Percentiles rank a stretch among this genome's conserved stretches.
Conservation (phyloP, 2,113 vertebrate species). For the Nibea albiflora region DNA sequence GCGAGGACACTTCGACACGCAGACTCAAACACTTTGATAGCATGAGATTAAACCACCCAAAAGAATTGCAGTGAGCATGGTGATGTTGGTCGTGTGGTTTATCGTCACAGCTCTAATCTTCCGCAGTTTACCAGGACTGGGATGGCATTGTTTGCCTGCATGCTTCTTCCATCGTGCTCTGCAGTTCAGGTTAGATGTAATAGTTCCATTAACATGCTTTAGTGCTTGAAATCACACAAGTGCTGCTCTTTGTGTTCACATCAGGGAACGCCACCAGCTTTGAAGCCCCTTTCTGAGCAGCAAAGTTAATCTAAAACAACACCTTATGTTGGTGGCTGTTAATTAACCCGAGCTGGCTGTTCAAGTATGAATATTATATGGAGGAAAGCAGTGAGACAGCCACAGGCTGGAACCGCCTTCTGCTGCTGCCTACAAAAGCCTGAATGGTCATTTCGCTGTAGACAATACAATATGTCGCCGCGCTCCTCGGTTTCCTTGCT, state of each 20-base stretch:
- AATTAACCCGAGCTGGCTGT: constrained; percentile 21
- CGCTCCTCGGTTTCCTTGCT: constrained; percentile 38
- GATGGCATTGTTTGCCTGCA: neutral
- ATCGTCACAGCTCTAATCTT: too few relatives aligned
- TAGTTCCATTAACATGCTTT: neutral
- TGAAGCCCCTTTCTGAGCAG: neutral
- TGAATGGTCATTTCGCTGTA: constrained; percentile 13
- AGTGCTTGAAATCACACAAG: neutral
- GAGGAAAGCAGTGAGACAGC: constrained; percentile 5
- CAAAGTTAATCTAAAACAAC: constrained; percentile 5
- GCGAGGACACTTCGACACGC: too few relatives aligned
- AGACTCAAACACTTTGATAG: too few relatives aligned
- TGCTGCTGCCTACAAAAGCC: constrained; percentile 19
- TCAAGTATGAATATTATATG: neutral
- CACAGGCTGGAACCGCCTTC: neutral
- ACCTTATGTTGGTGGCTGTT: neutral
- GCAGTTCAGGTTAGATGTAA: neutral
- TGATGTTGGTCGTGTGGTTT: too few relatives aligned
- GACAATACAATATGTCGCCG: constrained; percentile 41
- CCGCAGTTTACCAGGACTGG: neutral
- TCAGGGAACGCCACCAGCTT: neutral
- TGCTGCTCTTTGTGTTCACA: neutral
- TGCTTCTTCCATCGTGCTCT: neutral
- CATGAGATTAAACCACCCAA: too few relatives aligned
- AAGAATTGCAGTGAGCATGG: too few relatives aligned